These are phyloP conservation scores for Isaurus tuberculatus DNA, from an alignment of 92 coral and sea anemone genomes.

Conservation along the genomic window DNA sequence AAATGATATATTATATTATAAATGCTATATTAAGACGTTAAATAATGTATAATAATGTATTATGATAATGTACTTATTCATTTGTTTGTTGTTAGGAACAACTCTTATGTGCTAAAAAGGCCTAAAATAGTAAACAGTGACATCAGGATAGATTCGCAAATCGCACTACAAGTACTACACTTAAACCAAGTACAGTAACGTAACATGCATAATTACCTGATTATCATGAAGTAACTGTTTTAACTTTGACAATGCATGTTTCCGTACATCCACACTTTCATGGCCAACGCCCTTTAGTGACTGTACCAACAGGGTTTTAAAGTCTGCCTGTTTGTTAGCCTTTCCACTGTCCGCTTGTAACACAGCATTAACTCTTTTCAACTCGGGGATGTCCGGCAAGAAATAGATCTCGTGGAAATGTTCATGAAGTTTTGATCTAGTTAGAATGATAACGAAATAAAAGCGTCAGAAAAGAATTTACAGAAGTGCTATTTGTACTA, in stretches of 20 bases:
- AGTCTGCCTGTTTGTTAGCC: slow-evolving; percentile 62
- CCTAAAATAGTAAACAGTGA: no score
- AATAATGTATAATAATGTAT: no score
- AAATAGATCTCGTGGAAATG: slow-evolving; percentile 94
- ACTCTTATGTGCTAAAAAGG: no score
- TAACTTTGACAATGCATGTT: slow-evolving; percentile 88
- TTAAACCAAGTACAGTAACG: no score
- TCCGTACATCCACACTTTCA: slow-evolving; percentile 89
- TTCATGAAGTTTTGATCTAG: slow-evolving; percentile 56
- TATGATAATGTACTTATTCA: no score
- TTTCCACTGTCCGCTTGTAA: slow-evolving; percentile 72
- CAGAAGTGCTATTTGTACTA: no score
- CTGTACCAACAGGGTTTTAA: slow-evolving; percentile 80
- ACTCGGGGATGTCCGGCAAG: slow-evolving; percentile 88
- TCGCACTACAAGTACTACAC: no score
- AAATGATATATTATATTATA: no score
- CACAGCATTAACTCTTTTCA: slow-evolving; percentile 76
- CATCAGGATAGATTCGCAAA: no score
- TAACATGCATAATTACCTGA: slow-evolving; percentile 89
- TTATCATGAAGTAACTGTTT: slow-evolving; percentile 90
- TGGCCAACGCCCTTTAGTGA: slow-evolving; percentile 90
- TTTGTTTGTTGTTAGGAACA: no score
- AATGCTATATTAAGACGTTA: no score
- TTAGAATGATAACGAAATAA: not conserved
- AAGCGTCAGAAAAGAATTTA: not conserved